Evolutionary conservation across 2,113 vertebrate species (phyloP).

Genomic region (Bubo bubo): DNA sequence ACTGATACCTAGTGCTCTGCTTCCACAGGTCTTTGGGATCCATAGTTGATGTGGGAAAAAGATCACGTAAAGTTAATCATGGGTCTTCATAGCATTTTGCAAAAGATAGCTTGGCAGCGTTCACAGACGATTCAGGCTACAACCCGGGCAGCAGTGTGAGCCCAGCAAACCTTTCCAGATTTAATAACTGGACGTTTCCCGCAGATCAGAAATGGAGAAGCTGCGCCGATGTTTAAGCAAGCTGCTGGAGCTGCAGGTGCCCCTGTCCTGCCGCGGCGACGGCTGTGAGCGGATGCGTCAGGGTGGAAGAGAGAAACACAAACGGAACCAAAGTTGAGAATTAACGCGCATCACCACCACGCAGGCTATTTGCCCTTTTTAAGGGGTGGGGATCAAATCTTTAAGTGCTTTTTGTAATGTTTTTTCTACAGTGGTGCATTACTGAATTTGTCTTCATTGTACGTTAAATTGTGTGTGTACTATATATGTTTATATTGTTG

Average conservation of each 20-base stretch:
- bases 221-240: not conserved
- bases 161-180: not conserved
- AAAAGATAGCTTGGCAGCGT: not conserved
- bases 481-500: slow-evolving; percentile 1
- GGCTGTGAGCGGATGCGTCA: not conserved
- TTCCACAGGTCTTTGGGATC: not conserved
- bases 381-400: not conserved
- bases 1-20: not conserved
- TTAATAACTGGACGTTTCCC: not conserved
- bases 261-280: not conserved
- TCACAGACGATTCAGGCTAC: not conserved
- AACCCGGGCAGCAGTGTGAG: not conserved
- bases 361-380: not conserved
- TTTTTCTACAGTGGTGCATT: slow-evolving; percentile 5
- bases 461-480: not conserved
- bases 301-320: not conserved
- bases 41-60: not conserved
- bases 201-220: not conserved
- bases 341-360: not conserved
- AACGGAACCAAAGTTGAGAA: not conserved
- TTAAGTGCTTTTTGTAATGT: not conserved
- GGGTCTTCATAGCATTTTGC: not conserved
- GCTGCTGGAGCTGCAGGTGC: not conserved
- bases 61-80: not conserved
- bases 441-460: not conserved